Evolutionary conservation across 1,140 invertebrate genomes (phyloP), one percentile per base, ranked within the genome.

Genomic region (Euura lappo): DNA sequence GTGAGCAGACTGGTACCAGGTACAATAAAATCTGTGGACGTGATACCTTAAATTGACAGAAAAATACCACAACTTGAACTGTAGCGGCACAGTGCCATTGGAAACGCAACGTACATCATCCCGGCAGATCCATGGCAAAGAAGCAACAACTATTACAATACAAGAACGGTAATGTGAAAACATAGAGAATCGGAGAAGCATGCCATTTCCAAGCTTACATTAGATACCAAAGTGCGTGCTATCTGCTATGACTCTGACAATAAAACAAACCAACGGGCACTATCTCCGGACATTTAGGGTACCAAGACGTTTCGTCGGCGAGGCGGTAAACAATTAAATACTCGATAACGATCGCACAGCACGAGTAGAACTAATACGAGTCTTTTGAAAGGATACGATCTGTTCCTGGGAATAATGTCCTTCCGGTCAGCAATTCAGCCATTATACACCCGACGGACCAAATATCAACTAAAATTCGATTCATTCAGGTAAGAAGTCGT

Each of bases 401-500:
- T 78, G 95, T 95, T 77, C 98, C 98, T 44, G 98, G 98, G 86
- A 99, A 99, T 68, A 99, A 89, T 7, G 97, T 97, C 82, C 94
- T 92, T 69, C 96, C 93, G 2, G 96, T 98, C 60, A 99, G 88
- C 76, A 99, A 88, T 89, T 99, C 98, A 3, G 97, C 97, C 97
- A 99, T 98, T 75, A 99, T 99, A 86, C 98, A 99, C n/a, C 98
- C 98, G 64, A 99, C 97, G 13, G 97, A 98, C 98, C 97, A 99
- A 82, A 99, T 98, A 86, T 99, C 98, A 77, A 99, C 97, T 90
- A 86, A 74, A 85, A 86, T 79, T 73, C 42, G 81, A 69, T 73
- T 72, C 68, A 70, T 69, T 75, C 69, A 60, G 51, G 68, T 67
- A 72, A 46, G 42, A 68, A 73, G 69, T 64, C 51, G 6, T 5